Percentiles rank a stretch among this genome's conserved stretches.
phyloP scores from a whole-genome alignment of 2,797 vertebrate species.

The Paramormyrops hopkinsi region DNA sequence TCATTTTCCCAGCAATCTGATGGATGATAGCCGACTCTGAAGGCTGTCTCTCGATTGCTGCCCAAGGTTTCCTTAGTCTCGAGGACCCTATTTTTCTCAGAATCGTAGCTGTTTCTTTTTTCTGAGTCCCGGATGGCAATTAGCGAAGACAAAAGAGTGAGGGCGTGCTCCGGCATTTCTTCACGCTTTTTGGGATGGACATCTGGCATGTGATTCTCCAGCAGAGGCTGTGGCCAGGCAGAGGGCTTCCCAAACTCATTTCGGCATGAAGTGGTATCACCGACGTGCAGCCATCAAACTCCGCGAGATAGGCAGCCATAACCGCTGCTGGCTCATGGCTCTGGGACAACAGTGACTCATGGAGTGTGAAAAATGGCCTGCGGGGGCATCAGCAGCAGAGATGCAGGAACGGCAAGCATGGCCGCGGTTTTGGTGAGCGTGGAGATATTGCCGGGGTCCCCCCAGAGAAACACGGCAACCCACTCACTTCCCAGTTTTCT shows the following conservation, averaged over 20 bases:
- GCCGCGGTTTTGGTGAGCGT: neutral
- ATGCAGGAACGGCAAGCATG: neutral
- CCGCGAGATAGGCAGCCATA: conserved; percentile 29
- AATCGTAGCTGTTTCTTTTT: conserved; percentile 41
- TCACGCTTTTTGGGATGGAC: conserved; percentile 15
- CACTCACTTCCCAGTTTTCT: neutral
- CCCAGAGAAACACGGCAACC: neutral
- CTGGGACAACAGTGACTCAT: neutral
- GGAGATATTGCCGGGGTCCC: neutral
- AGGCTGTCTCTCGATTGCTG: conserved; percentile 39
- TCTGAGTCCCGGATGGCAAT: conserved; percentile 35
- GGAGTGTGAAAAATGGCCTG: neutral
- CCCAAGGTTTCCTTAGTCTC: conserved; percentile 31
- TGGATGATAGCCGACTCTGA: conserved; percentile 38
- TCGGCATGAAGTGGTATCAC: conserved; percentile 20
- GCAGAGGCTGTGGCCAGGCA: conserved; percentile 9
- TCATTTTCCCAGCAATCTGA: conserved; percentile 36
- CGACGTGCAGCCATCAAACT: neutral
- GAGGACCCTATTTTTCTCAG: conserved; percentile 38
- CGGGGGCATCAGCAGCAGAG: neutral
- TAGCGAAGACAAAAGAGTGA: conserved; percentile 33
- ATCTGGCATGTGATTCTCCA: conserved; percentile 19
- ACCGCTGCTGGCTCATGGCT: conserved; percentile 8
- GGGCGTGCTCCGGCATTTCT: conserved; percentile 25
- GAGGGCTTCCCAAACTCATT: neutral